Percentiles rank a stretch among this genome's conserved stretches.
Conservation (phyloP, 2,888 invertebrate species). For the Drosophila barbarae region DNA sequence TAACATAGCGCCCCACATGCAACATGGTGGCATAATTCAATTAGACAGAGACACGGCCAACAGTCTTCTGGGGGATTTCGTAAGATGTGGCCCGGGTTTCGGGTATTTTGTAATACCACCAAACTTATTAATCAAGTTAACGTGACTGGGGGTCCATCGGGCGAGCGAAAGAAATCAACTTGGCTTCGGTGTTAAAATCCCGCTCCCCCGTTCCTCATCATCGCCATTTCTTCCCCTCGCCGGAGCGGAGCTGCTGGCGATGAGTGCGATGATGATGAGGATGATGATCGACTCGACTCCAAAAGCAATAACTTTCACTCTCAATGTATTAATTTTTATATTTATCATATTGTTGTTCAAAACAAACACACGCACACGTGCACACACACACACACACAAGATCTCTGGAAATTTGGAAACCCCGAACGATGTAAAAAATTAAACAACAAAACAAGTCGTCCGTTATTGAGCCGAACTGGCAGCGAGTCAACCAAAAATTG, state of each 20-base stretch:
- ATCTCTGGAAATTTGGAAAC: slow-evolving; percentile 57
- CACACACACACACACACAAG: slow-evolving; percentile 10
- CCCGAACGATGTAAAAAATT: slow-evolving; percentile 41
- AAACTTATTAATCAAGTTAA: slow-evolving; percentile 68
- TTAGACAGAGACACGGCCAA: slow-evolving; percentile 15
- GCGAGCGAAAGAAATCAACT: slow-evolving; percentile 63
- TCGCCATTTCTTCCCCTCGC: slow-evolving; percentile 27
- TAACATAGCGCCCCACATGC: neutral
- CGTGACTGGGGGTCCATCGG: slow-evolving; percentile 55
- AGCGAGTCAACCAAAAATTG: slow-evolving; percentile 71
- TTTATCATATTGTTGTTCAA: slow-evolving; percentile 73
- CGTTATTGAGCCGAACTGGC: slow-evolving; percentile 60
- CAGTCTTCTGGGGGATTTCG: slow-evolving; percentile 45
- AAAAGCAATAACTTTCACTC: slow-evolving; percentile 76
- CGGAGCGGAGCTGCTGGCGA: slow-evolving; percentile 11
- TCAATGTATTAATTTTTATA: slow-evolving; percentile 77
- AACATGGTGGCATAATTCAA: slow-evolving; percentile 22
- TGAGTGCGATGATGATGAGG: slow-evolving; percentile 28
- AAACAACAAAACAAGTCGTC: slow-evolving; percentile 55
- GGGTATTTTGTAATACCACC: slow-evolving; percentile 63
- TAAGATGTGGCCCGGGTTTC: slow-evolving; percentile 42
- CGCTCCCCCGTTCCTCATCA: slow-evolving; percentile 27
- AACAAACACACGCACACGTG: slow-evolving; percentile 35
- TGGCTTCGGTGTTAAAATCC: slow-evolving; percentile 25
- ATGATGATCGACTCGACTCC: slow-evolving; percentile 56